phyloP scores from a whole-genome alignment of 1,140 invertebrate genomes.

The Pseudobourletiella spinata region DNA sequence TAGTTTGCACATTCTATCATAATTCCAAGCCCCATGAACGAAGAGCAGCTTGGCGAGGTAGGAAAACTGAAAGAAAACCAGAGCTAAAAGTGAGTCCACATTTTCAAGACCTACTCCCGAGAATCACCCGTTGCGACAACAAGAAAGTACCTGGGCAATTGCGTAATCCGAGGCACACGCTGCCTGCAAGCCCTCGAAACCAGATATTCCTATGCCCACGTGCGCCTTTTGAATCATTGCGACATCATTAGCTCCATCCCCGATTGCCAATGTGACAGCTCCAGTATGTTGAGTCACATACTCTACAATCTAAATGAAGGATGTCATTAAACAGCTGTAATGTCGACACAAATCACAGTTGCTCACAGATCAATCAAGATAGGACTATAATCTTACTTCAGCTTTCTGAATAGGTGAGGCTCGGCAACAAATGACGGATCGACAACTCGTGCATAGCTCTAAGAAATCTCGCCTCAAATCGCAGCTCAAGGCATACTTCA shows the following conservation, averaged over 20 bases:
- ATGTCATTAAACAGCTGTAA: background rate
- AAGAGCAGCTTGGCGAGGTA: constrained; percentile 79
- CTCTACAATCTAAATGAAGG: constrained; percentile 70
- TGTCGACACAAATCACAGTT: too few relatives aligned
- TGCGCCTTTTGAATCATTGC: constrained; percentile 97
- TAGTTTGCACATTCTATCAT: constrained; percentile 90
- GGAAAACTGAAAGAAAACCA: constrained; percentile 65
- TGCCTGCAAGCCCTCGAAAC: constrained; percentile 96
- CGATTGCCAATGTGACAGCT: constrained; percentile 88
- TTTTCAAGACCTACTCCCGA: background rate
- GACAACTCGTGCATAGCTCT: constrained; percentile 83
- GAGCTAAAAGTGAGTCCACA: background rate
- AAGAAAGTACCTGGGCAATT: constrained; percentile 60
- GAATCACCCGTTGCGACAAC: too few relatives aligned
- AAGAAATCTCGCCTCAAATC: constrained; percentile 89
- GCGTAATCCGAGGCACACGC: constrained; percentile 97
- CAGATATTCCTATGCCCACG: constrained; percentile 94
- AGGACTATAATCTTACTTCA: constrained; percentile 53
- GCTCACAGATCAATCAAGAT: constrained; percentile 96
- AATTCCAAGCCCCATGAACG: constrained; percentile 99
- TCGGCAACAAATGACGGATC: constrained; percentile 93
- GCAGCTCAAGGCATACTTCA: constrained; percentile 86
- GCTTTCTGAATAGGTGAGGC: constrained; percentile 98
- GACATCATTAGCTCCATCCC: constrained; percentile 99
- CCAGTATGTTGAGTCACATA: constrained; percentile 78